Base-by-base conservation (phyloP, 2,797 vertebrate genomes). In the Chelidonichthys spinosus region DNA sequence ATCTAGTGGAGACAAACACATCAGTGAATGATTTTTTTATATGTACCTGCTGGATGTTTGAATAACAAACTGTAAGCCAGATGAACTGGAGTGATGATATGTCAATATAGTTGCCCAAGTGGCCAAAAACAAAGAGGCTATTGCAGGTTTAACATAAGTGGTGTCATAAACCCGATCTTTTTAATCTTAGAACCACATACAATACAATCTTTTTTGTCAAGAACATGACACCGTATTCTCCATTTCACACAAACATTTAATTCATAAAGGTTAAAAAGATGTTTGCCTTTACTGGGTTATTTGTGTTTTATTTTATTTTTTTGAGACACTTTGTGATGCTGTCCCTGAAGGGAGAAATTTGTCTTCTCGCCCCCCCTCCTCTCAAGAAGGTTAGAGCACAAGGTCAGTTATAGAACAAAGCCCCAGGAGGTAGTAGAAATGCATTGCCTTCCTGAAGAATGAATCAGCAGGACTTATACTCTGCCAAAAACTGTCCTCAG, bases 401-500 rank as follows among this genome's bases (percentile, higher is more conserved):
- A 55, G 80, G 78, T 83, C 85, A 74, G 79, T 70, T 84, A 71
- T 82, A 4, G 66, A 84, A 59, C 58, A 11, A 83, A 43, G 63
- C 66, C 67, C 53, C 69, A 42, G 67, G 63, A 70, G 66, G 63
- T 58, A 32, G 60, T 44, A 69, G 67, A 74, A 76, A 84, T 82
- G 49, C 46, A 72, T 75, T 69, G 72, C 69, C 50, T 72, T 40
- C 58, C 59, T 81, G 72, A 82, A 71, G 76, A 73, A 76, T 77
- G 39, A 50, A 59, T 86, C 61, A 63, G 46, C 68, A 69, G 32
- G 15, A 68, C 46, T 65, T 43, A 2, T 18, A 64, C n/a, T 47
- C 61, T 42, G 10, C 39, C 5, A 44, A 39, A 47, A 49, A 35
- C 18, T 42, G 35, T 55, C 25, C 55, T 13, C 47, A 36, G 11